Percentiles rank a stretch among this genome's conserved stretches.
Conservation (phyloP, 1,140 invertebrate species). For the Stegodyphus mimosarum region DNA sequence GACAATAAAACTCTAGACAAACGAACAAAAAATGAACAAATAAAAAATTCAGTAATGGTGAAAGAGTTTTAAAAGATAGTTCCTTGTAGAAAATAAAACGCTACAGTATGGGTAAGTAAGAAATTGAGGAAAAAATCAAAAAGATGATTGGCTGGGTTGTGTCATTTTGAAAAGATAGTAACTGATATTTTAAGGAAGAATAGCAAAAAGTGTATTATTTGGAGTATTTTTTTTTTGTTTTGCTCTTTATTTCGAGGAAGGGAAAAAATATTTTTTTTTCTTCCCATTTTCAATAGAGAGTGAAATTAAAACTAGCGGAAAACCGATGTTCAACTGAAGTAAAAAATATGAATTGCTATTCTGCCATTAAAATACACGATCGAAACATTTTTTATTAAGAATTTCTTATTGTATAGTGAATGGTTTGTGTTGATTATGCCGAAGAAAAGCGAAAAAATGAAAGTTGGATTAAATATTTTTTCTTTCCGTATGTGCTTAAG, state of each 20-base stretch:
- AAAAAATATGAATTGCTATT: slow-evolving; percentile 25
- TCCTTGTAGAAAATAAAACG: slow-evolving; percentile 19
- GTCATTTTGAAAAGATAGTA: slow-evolving; percentile 26
- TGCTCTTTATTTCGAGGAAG: slow-evolving; percentile 6
- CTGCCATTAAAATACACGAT: slow-evolving; percentile 30
- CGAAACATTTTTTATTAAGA: not conserved
- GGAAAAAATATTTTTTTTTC: not conserved
- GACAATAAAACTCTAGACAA: slow-evolving; percentile 25
- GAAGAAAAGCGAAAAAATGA: too few species aligned
- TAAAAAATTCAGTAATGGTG: not conserved
- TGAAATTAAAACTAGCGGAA: slow-evolving; percentile 35
- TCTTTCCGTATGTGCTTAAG: too few species aligned
- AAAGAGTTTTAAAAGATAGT: slow-evolving; percentile 29
- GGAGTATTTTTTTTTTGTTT: not conserved
- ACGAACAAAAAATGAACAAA: slow-evolving; percentile 10
- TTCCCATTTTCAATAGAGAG: not conserved
- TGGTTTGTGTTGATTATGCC: too few species aligned
- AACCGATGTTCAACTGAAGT: slow-evolving; percentile 19
- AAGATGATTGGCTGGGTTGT: slow-evolving; percentile 24
- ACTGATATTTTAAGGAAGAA: slow-evolving; percentile 35
- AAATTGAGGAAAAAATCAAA: not conserved
- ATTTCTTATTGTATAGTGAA: too few species aligned
- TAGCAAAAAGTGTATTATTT: slow-evolving; percentile 29
- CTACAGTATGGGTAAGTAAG: not conserved
- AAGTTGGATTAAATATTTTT: too few species aligned